Percentiles rank a stretch among this genome's conserved stretches.
Evolutionary conservation across 2,113 vertebrate genomes (phyloP).

Genomic region (Ochotona princeps): DNA sequence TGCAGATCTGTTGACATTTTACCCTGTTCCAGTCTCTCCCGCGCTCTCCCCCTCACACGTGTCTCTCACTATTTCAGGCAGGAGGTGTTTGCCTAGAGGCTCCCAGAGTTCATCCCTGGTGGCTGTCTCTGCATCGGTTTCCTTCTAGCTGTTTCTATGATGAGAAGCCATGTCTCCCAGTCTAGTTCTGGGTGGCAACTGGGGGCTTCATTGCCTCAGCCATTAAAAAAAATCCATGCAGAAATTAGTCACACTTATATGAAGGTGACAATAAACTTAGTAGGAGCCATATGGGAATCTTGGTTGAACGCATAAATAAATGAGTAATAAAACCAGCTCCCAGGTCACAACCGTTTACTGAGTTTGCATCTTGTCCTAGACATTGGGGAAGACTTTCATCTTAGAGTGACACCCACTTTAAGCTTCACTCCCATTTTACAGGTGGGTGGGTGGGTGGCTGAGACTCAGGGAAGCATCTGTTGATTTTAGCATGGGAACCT

Average conservation of each 20-base stretch:
- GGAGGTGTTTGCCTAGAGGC: not conserved
- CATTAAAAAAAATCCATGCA: not conserved
- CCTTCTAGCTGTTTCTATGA: not conserved
- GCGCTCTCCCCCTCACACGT: not conserved
- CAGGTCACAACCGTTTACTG: too few relatives aligned
- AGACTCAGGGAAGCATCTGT: not conserved
- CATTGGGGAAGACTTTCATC: not conserved
- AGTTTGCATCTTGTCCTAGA: accelerated
- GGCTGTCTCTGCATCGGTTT: not conserved
- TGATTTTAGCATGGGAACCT: not conserved
- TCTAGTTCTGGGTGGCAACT: not conserved
- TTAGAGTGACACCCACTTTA: not conserved
- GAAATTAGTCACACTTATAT: not conserved
- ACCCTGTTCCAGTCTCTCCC: not conserved
- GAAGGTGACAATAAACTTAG: not conserved
- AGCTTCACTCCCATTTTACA: not conserved
- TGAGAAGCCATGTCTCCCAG: not conserved
- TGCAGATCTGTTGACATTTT: constrained; percentile 60
- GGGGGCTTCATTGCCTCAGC: not conserved
- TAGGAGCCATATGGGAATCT: not conserved
- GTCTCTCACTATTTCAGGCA: not conserved
- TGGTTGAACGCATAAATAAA: not conserved
- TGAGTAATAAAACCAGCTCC: not conserved
- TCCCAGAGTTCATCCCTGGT: not conserved
- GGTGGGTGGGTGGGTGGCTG: not conserved